Evolutionary conservation across 1,140 invertebrate species (phyloP).

Genomic region (Drosophila arizonae): DNA sequence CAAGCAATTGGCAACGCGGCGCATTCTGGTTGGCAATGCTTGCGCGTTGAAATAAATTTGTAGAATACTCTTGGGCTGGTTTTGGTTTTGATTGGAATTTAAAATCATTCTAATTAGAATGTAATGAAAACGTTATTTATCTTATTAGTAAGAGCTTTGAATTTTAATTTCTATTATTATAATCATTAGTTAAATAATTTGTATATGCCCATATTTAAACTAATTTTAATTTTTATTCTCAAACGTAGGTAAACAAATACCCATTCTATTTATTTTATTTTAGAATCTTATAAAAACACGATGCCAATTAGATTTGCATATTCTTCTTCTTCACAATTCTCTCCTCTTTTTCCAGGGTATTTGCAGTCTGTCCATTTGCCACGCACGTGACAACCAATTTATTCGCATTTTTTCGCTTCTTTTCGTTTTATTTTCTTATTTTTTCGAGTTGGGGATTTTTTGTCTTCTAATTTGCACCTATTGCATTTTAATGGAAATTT

Average conservation of each 20-base stretch:
- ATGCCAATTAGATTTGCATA: no score
- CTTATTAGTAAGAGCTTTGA: no score
- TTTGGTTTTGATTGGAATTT: background rate
- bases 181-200: no score
- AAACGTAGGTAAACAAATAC: no score
- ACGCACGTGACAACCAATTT: conserved; percentile 8
- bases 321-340: background rate
- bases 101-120: no score
- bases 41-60: background rate
- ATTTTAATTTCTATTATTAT: no score
- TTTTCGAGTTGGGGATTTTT: conserved; percentile 30
- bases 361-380: background rate
- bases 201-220: no score
- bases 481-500: conserved; percentile 74
- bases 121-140: no score
- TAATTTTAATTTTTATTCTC: no score
- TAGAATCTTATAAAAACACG: no score
- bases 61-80: conserved; percentile 25
- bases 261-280: no score
- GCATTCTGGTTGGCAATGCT: background rate
- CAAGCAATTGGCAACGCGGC: conserved; percentile 1
- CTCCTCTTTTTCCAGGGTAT: conserved; percentile 4
- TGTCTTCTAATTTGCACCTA: conserved; percentile 76
- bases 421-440: conserved; percentile 31
- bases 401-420: conserved; percentile 27